These are phyloP conservation scores for Acheta domesticus DNA, from an alignment of 2,888 invertebrate species.

Conservation along the genomic window DNA sequence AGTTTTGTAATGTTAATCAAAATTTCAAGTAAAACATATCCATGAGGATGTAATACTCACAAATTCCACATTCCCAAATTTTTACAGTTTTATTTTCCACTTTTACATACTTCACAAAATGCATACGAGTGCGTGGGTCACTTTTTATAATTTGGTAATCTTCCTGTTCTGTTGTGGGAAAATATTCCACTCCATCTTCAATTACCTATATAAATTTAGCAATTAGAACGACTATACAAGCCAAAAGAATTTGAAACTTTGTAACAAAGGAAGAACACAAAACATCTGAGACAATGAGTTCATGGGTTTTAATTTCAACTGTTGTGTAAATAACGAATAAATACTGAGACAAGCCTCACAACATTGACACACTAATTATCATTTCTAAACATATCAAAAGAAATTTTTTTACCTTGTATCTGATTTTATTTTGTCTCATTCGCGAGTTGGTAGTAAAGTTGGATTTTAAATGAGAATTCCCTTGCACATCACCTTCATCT, in stretches of 20 bases:
- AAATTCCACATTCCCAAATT: slow-evolving; percentile 72
- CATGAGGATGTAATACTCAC: slow-evolving; percentile 51
- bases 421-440: neutral
- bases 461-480: neutral
- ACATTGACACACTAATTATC: no score
- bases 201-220: neutral
- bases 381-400: neutral
- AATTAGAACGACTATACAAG: neutral
- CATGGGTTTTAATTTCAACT: no score
- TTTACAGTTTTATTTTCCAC: slow-evolving; percentile 65
- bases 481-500: neutral
- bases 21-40: slow-evolving; percentile 21
- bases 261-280: neutral
- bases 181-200: neutral
- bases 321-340: no score
- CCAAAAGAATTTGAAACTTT: neutral
- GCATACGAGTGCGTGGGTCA: slow-evolving; percentile 58
- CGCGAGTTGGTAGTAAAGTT: neutral
- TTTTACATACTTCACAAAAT: slow-evolving; percentile 65
- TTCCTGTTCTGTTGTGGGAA: neutral
- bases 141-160: slow-evolving; percentile 46
- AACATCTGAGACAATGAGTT: no score
- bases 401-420: neutral
- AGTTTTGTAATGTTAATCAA: neutral
- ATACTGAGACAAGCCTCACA: no score